These are phyloP conservation scores for Phenganax stokvisi DNA, from an alignment of 92 coral and sea anemone genomes.

Conservation along the genomic window DNA sequence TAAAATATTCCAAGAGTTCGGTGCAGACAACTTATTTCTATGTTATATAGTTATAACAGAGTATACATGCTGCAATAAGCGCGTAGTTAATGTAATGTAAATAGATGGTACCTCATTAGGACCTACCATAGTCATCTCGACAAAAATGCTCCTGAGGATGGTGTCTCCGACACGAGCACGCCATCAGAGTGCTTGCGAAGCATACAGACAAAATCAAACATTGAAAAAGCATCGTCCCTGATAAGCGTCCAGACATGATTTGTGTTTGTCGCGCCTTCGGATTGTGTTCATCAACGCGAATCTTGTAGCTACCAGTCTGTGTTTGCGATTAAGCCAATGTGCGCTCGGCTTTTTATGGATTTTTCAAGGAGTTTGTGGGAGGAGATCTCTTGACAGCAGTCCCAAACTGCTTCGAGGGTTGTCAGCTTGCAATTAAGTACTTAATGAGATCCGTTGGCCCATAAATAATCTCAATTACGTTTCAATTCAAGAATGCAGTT, in stretches of 20 bases:
- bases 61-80: no score
- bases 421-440: constrained; percentile 43
- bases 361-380: constrained; percentile 30
- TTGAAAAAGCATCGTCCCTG: constrained; percentile 1
- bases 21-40: no score
- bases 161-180: constrained; percentile 75
- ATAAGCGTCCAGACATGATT: not conserved
- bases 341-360: constrained; percentile 33
- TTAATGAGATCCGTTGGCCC: constrained; percentile 46
- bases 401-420: constrained; percentile 39
- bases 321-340: not conserved
- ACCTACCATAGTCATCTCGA: constrained; percentile 88
- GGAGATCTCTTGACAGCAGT: constrained; percentile 34
- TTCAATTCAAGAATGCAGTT: constrained; percentile 26
- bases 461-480: constrained; percentile 39
- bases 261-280: no score
- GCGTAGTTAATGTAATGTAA: no score
- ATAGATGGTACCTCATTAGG: not conserved
- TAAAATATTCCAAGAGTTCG: no score
- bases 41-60: not conserved
- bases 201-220: constrained; percentile 4
- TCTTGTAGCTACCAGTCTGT: not conserved
- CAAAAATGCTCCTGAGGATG: constrained; percentile 92
- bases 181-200: constrained; percentile 25
- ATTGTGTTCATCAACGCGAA: not conserved